Evolutionary conservation across 2,113 vertebrate species (phyloP), one percentile per base, ranked within the genome.

Genomic region (Cryptotis parvus): DNA sequence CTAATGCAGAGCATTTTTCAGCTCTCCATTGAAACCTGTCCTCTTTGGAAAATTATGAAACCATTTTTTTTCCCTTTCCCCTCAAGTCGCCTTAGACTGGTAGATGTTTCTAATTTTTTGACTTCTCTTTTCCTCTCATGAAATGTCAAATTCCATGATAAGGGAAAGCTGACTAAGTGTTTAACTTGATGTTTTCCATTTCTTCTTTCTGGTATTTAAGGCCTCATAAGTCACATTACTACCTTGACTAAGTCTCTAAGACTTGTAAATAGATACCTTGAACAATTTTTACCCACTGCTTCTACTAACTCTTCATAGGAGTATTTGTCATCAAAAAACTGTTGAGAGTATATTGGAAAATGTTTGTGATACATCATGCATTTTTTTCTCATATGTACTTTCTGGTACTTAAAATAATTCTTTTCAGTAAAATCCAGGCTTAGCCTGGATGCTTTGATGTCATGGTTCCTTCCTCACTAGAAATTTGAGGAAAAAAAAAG

Each of bases 341-440:
- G 58, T 75, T 29, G 27, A 14, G 75, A 65, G 27, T 68, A 61
- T 72, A 86, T 61, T 73, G 20, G 7, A 31, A 87, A 72, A 52
- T 58, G 31, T 12, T 39, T 72, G 22, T 52, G 35, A 26, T 82
- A 39, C 72, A 63, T 83, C 8, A 24, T 43, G 29, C 33, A 58
- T 31, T 84, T 93, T 87, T 83, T 69, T 84, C 22, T 77, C 52
- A 12, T 81, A 37, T 65, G 31, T 58, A 3, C 61, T 87, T 86
- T 33, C 39, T 76, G 22, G 31, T 20, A 3, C 80, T 75, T 45
- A 61, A 91, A 90, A 84, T 52, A 1, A 75, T 0, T 31, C 74
- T 80, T 89, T 65, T 16, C 14, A 27, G 4, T 49, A 81, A 84
- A 81, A 74, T 41, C 86, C 76, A 9, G 0, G 27, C 16, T 31